Conservation (phyloP, 2,113 vertebrate species). For the Campylomormyrus tamandua region DNA sequence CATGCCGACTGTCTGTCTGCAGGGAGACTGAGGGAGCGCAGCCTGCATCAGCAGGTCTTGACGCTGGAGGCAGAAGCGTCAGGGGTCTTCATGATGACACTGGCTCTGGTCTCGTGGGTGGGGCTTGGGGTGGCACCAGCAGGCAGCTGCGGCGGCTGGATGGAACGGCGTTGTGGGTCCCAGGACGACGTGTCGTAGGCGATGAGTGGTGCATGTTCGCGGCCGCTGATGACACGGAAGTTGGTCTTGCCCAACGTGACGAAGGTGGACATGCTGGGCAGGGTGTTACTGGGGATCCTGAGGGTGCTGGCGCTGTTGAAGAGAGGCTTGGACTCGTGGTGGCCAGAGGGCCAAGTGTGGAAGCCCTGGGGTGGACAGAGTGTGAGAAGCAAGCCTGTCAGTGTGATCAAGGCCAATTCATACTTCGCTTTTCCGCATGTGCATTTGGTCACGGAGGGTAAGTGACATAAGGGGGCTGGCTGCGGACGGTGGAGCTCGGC, state of each 20-base stretch:
- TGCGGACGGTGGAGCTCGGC: background rate
- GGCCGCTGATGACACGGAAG: slow-evolving; percentile 80
- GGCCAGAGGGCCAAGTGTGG: slow-evolving; percentile 15
- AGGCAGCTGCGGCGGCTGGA: slow-evolving; percentile 29
- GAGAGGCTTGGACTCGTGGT: slow-evolving; percentile 55
- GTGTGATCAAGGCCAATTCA: background rate
- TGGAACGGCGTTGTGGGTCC: slow-evolving; percentile 34
- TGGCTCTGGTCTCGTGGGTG: slow-evolving; percentile 79
- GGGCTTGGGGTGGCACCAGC: slow-evolving; percentile 38
- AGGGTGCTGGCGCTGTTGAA: slow-evolving; percentile 59
- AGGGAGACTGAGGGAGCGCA: background rate
- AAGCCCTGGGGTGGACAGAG: slow-evolving; percentile 55
- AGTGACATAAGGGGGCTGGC: background rate
- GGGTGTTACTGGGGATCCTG: slow-evolving; percentile 62
- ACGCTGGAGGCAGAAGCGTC: slow-evolving; percentile 79
- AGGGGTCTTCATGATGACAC: slow-evolving; percentile 95
- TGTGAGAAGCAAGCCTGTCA: background rate
- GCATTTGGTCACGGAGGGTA: background rate
- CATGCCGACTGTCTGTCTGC: background rate
- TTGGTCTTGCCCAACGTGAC: slow-evolving; percentile 79
- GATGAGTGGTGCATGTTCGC: slow-evolving; percentile 65
- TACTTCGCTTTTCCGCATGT: background rate
- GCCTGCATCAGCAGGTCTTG: slow-evolving; percentile 69
- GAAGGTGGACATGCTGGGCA: slow-evolving; percentile 86
- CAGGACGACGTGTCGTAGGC: slow-evolving; percentile 70